Percentiles rank a stretch among this genome's conserved stretches.
Evolutionary conservation across 2,797 vertebrate genomes (phyloP).

Genomic region (Acanthis flammea): DNA sequence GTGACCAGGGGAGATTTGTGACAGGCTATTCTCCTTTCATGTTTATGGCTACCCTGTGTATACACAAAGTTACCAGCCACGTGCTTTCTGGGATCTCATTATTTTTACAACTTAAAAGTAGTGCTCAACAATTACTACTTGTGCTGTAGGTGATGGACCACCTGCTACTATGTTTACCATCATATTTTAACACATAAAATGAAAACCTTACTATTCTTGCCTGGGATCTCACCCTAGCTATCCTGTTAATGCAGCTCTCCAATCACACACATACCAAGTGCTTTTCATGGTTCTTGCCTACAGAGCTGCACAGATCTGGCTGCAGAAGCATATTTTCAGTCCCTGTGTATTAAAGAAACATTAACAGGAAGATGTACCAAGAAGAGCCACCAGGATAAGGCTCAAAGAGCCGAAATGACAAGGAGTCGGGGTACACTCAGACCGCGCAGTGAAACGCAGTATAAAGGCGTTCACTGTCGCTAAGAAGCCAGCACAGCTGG

Average conservation of each 20-base stretch:
- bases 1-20: neutral
- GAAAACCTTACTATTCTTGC: neutral
- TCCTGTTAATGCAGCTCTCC: neutral
- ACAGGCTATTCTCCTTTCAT: neutral
- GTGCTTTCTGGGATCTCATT: neutral
- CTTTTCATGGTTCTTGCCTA: neutral
- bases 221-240: neutral
- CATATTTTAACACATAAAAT: neutral
- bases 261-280: neutral
- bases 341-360: neutral
- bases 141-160: neutral
- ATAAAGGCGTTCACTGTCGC: neutral
- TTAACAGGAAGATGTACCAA: neutral
- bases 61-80: fast-evolving
- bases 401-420: neutral
- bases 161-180: neutral
- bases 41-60: neutral
- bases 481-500: neutral
- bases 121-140: neutral
- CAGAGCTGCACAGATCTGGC: neutral
- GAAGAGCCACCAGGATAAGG: neutral
- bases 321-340: neutral
- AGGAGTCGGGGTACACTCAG: neutral
- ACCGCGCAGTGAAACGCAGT: fast-evolving
- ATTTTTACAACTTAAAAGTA: neutral